These are phyloP conservation scores for Chymomyza procnemis DNA, from an alignment of 2,888 invertebrate genomes.

Conservation along the genomic window DNA sequence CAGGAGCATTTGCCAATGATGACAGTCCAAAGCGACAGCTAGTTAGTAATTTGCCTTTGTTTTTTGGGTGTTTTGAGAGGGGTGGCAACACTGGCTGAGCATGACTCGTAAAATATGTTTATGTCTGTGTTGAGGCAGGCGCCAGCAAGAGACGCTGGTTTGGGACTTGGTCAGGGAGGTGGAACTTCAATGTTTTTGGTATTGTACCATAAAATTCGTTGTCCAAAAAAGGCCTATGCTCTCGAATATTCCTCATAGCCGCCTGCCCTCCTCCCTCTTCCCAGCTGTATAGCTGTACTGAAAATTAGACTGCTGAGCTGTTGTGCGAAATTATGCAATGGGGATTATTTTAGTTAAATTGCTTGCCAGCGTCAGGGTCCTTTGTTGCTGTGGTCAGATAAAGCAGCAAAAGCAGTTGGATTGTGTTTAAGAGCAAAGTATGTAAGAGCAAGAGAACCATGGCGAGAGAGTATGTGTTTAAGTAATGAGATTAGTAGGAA, in stretches of 20 bases:
- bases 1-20: conserved; percentile 33
- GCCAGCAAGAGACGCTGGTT: conserved; percentile 13
- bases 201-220: not conserved
- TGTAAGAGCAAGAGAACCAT: not conserved
- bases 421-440: not conserved
- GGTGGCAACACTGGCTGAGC: not conserved
- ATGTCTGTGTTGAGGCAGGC: conserved; percentile 23
- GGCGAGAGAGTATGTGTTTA: not conserved
- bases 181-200: not conserved
- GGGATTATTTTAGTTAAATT: conserved; percentile 59
- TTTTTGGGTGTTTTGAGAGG: conserved; percentile 18
- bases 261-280: no score
- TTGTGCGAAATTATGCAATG: conserved; percentile 53
- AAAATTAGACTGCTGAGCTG: conserved; percentile 48
- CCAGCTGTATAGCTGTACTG: conserved; percentile 17
- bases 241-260: not conserved
- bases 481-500: not conserved
- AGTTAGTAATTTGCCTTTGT: conserved; percentile 34
- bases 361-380: conserved; percentile 33
- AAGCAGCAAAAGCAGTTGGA: not conserved
- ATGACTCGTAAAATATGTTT: conserved; percentile 53
- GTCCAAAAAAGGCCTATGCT: conserved; percentile 21
- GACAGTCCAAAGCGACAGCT: conserved; percentile 52
- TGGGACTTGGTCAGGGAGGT: not conserved
- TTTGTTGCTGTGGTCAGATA: not conserved